Evolutionary conservation across 2,113 vertebrate species (phyloP), one percentile per base, ranked within the genome.

Genomic region (Ammodytes dubius): DNA sequence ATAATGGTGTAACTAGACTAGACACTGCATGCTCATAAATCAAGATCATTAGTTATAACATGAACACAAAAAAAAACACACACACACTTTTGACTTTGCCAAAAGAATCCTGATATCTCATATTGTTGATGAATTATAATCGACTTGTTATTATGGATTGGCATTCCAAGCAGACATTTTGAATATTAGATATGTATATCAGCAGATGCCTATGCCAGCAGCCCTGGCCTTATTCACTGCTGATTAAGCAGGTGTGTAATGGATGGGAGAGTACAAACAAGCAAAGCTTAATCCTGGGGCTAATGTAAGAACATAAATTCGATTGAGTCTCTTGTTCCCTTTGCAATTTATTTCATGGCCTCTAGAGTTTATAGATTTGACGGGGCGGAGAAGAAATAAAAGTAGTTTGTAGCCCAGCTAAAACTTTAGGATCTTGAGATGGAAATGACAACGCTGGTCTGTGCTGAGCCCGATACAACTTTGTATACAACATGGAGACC

Each of bases 271-370:
- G 81, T 56, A 80, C 78, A 87, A 92, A 84, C 78, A 82, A 86
- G 88, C 71, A 86, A 56, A 68, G 76, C 90, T 88, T 91, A 92
- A 92, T 91, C 81, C 87, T 79, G 71, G 63, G 78, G 91, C 90
- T 88, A 85, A 91, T 93, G 87, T 90, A 79, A 82, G 79, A 89
- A 79, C 84, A 86, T 90, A 74, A 85, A 88, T 88, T 84, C 56
- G 27, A 88, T 90, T 73, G 0, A 80, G 83, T 86, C 91, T 88
- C 85, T 88, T 74, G 88, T 84, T 92, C 91, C 85, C 84, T 50
- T 59, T 83, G 83, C 89, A 91, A 90, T 92, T 86, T 85, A 88
- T 83, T 92, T 76, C 70, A 66, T 37, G 43, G 72, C 85, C 82
- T 90, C 76, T 40, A 14, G 79, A 85, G 82, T 84, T 82, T 88